Evolutionary conservation across 37 sponge, comb jelly and placozoan species (phyloP).

Genomic region (Eunapius fragilis): DNA sequence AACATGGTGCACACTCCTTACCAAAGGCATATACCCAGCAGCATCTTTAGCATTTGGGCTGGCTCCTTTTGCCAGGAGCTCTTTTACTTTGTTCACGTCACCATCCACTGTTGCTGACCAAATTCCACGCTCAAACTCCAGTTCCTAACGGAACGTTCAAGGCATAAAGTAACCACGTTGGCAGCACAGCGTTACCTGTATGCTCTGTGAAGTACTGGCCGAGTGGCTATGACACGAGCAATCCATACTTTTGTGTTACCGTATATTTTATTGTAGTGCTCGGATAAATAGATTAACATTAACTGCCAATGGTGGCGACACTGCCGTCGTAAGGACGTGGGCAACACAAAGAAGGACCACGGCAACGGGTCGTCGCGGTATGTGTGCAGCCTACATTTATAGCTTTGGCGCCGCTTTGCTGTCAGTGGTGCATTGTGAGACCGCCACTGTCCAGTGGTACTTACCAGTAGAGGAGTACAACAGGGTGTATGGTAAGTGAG

Average conservation of each 20-base stretch:
- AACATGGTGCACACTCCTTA: conserved; percentile 1
- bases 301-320: neutral
- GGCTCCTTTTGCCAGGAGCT: conserved; percentile 29
- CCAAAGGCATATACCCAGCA: conserved; percentile 87
- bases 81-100: conserved; percentile 42
- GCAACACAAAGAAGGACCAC: neutral
- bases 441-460: neutral
- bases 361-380: neutral
- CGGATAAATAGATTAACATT: neutral
- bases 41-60: conserved; percentile 55
- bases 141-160: conserved; percentile 28
- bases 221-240: neutral
- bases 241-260: neutral
- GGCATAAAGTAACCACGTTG: neutral
- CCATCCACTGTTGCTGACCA: conserved; percentile 88
- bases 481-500: conserved; percentile 24
- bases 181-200: conserved; percentile 19
- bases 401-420: neutral
- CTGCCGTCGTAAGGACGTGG: neutral
- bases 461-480: conserved; percentile 1
- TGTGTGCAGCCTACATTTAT: neutral
- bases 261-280: neutral
- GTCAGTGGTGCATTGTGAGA: neutral
- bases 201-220: conserved; percentile 36
- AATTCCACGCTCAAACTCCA: conserved; percentile 89